These are phyloP conservation scores for Cichlasoma orientale DNA, from an alignment of 2,797 vertebrate genomes.

Conservation along the genomic window DNA sequence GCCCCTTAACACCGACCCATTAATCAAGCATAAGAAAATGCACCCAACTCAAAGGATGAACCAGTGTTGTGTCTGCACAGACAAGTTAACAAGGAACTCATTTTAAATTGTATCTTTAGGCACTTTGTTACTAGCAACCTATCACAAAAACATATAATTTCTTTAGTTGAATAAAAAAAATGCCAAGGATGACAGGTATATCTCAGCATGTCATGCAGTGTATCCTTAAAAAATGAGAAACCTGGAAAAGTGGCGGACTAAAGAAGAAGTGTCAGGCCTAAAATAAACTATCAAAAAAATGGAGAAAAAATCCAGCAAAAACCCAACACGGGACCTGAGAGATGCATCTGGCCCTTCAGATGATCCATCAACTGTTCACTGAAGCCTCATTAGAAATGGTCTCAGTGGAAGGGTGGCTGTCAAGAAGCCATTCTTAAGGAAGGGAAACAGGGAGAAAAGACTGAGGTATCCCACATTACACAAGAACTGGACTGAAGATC, in stretches of 20 bases:
- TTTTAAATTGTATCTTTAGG: not conserved
- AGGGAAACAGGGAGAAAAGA: too few species aligned
- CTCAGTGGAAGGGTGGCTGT: too few species aligned
- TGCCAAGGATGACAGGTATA: not conserved
- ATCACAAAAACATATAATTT: not conserved
- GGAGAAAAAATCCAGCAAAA: not conserved
- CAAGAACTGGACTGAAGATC: too few species aligned
- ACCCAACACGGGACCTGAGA: not conserved
- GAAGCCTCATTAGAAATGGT: too few species aligned
- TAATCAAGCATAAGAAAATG: not conserved
- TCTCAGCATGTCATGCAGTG: not conserved
- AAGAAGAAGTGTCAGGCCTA: not conserved
- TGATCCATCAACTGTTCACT: not conserved
- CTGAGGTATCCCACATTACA: too few species aligned
- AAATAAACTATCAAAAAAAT: not conserved
- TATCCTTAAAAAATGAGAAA: not conserved
- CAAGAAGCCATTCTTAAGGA: too few species aligned
- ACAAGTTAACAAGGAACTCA: not conserved
- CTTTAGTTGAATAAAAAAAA: rapidly evolving
- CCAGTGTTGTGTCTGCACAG: not conserved
- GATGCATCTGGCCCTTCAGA: not conserved
- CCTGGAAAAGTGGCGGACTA: not conserved
- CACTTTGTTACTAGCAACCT: not conserved
- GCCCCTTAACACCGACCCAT: not conserved
- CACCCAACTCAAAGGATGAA: not conserved